These are phyloP conservation scores for Erynnis tages DNA, from an alignment of 2,888 invertebrate genomes.

Conservation along the genomic window DNA sequence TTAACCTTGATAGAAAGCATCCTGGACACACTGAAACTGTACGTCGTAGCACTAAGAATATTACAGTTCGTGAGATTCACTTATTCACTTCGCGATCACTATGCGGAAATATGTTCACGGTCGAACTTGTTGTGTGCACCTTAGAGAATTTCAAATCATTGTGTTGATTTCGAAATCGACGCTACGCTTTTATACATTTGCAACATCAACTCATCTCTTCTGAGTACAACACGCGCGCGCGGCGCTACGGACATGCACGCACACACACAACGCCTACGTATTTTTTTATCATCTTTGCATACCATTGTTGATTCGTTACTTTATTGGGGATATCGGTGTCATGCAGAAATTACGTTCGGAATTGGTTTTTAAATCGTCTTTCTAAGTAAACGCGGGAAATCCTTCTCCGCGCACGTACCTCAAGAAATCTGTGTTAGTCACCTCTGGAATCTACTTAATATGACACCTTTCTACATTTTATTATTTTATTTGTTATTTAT, in stretches of 20 bases:
- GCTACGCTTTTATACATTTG: conserved; percentile 78
- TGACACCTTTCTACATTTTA: conserved; percentile 1
- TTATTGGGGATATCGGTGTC: conserved; percentile 68
- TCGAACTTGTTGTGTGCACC: conserved; percentile 65
- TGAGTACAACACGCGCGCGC: conserved; percentile 44
- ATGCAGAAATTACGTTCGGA: conserved; percentile 45
- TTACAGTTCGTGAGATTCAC: conserved; percentile 57
- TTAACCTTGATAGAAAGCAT: conserved; percentile 62
- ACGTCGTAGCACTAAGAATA: conserved; percentile 41
- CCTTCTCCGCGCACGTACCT: background rate
- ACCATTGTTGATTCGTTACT: conserved; percentile 59
- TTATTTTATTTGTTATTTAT: background rate
- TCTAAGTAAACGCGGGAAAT: conserved; percentile 12
- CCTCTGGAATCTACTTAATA: conserved; percentile 2
- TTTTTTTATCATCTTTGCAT: conserved; percentile 63
- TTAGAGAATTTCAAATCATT: conserved; percentile 75
- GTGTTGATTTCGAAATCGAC: conserved; percentile 78
- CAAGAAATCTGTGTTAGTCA: background rate
- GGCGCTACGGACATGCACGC: conserved; percentile 50
- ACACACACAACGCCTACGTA: conserved; percentile 50
- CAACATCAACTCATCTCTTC: conserved; percentile 72
- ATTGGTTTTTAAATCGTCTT: conserved; percentile 5
- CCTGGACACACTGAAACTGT: conserved; percentile 51
- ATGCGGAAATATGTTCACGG: conserved; percentile 68
- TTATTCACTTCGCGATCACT: conserved; percentile 58